Percentiles rank a stretch among this genome's conserved stretches.
phyloP scores from a whole-genome alignment of 2,113 vertebrate species.

The Burhinus bistriatus region DNA sequence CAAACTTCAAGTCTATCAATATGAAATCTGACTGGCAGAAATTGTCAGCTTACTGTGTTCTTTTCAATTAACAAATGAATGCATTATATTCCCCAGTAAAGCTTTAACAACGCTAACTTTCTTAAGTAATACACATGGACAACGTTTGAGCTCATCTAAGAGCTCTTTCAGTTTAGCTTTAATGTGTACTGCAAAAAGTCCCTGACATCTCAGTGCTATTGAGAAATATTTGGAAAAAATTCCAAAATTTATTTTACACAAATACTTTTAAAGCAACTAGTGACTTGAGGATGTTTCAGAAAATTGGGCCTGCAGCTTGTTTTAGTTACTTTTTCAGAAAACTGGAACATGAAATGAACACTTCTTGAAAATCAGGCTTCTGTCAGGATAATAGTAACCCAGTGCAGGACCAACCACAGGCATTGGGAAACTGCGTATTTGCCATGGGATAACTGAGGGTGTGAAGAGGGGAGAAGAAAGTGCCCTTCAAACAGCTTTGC shows the following conservation, averaged over 20 bases:
- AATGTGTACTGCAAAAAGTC: neutral
- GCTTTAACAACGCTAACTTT: neutral
- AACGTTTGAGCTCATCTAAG: neutral
- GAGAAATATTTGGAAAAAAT: neutral
- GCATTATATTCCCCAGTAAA: neutral
- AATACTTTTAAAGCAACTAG: neutral
- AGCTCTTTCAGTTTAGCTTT: neutral
- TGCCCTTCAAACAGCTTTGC: neutral
- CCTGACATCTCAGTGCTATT: neutral
- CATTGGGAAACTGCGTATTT: neutral
- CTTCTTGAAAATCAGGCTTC: neutral
- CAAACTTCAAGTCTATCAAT: neutral
- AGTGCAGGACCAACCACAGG: neutral
- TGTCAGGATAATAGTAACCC: neutral
- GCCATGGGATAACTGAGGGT: neutral
- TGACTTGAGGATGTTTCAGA: neutral
- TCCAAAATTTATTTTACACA: neutral
- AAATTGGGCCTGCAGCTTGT: neutral
- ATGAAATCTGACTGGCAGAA: neutral
- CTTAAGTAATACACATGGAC: accelerated
- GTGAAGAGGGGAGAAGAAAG: neutral
- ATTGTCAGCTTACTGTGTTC: neutral
- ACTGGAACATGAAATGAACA: neutral
- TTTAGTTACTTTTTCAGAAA: neutral
- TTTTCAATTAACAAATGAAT: neutral